phyloP scores from a whole-genome alignment of 2,113 vertebrate genomes.

The Platichthys flesus region DNA sequence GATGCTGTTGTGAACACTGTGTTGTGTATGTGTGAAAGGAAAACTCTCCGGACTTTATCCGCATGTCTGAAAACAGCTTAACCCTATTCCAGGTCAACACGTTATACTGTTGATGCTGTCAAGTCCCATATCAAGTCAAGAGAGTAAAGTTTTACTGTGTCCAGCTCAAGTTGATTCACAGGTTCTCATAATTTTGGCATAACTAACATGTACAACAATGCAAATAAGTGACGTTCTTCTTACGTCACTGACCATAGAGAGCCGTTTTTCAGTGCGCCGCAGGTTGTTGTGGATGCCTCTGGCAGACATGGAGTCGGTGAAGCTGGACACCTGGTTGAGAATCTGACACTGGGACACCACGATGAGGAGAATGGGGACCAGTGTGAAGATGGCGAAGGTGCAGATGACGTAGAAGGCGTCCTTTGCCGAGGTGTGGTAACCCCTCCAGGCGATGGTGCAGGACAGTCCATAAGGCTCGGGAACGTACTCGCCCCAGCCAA shows the following conservation, averaged over 20 bases:
- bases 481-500: constrained; percentile 79
- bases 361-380: constrained; percentile 74
- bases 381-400: constrained; percentile 73
- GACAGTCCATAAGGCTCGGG: constrained; percentile 79
- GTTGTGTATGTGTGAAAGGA: too few species aligned
- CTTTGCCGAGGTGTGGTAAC: constrained; percentile 71
- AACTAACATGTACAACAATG: too few species aligned
- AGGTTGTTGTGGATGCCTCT: constrained; percentile 67
- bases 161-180: too few species aligned
- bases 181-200: too few species aligned
- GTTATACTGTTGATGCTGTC: too few species aligned
- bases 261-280: constrained; percentile 53
- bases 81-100: too few species aligned
- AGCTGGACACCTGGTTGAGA: constrained; percentile 66
- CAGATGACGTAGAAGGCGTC: constrained; percentile 79
- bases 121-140: too few species aligned
- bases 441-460: constrained; percentile 78
- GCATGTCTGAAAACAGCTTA: too few species aligned
- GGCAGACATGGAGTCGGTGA: constrained; percentile 57
- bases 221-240: too few species aligned
- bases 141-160: too few species aligned
- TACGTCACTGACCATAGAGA: constrained; percentile 58
- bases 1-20: too few species aligned
- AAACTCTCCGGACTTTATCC: too few species aligned
- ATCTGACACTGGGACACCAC: constrained; percentile 73